Evolutionary conservation across 2,797 vertebrate species (phyloP).

Genomic region (Characodon lateralis): DNA sequence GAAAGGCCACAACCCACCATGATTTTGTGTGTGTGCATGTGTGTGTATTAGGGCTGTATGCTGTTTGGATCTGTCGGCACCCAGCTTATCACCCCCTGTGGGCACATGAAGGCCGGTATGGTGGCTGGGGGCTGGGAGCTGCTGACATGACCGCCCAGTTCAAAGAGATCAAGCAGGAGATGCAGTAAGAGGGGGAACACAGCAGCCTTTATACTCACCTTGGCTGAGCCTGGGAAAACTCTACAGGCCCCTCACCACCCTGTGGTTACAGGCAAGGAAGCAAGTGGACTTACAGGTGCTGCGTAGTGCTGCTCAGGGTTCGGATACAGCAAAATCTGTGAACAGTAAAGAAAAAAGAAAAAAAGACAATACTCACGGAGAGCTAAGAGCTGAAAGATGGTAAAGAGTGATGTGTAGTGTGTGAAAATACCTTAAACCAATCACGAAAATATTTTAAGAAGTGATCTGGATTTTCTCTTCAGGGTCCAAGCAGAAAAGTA

Average conservation of each 20-base stretch:
- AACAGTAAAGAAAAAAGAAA: constrained; percentile 19
- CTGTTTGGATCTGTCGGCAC: constrained; percentile 69
- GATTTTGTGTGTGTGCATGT: constrained; percentile 8
- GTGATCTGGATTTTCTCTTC: constrained; percentile 6
- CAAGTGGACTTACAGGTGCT: constrained; percentile 77
- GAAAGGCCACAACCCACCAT: neutral
- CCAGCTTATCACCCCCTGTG: constrained; percentile 69
- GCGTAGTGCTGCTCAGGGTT: constrained; percentile 42
- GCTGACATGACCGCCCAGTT: constrained; percentile 75
- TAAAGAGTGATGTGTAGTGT: constrained; percentile 11
- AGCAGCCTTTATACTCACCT: constrained; percentile 69
- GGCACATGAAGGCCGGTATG: constrained; percentile 72
- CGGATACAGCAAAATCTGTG: constrained; percentile 31
- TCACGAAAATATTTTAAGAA: constrained; percentile 17
- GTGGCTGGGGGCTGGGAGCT: constrained; percentile 60
- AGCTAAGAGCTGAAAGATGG: constrained; percentile 42
- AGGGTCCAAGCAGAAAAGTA: neutral
- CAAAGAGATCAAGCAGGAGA: constrained; percentile 76
- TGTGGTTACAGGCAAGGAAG: constrained; percentile 57
- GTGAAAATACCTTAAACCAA: constrained; percentile 21
- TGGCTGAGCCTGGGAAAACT: constrained; percentile 73
- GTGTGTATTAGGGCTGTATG: constrained; percentile 36
- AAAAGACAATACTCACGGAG: constrained; percentile 31
- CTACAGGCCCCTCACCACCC: constrained; percentile 22
- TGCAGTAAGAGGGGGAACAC: constrained; percentile 70